These are phyloP conservation scores for Agonopterix heracliana DNA, from an alignment of 2,888 invertebrate genomes.

Conservation along the genomic window DNA sequence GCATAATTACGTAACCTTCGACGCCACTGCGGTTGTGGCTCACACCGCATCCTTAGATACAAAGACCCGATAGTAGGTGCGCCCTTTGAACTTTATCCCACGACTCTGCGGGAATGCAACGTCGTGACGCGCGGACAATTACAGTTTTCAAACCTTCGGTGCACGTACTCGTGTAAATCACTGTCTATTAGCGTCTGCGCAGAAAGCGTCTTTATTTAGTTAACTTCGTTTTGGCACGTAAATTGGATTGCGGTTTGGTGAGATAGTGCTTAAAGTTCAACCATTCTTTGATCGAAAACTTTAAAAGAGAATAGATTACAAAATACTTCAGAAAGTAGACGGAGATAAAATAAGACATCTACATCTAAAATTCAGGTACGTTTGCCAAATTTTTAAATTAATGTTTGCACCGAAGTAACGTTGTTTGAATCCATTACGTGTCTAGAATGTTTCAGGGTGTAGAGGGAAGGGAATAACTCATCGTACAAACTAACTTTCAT, in stretches of 20 bases:
- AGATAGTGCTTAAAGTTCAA: not conserved
- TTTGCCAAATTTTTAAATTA: constrained; percentile 12
- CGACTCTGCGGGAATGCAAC: constrained; percentile 29
- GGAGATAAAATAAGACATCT: constrained; percentile 1
- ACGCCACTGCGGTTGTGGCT: constrained; percentile 19
- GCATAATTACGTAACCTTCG: constrained; percentile 26
- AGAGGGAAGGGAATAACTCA: constrained; percentile 38
- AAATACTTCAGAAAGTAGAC: not conserved
- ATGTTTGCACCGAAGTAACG: constrained; percentile 16
- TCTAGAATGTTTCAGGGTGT: constrained; percentile 34
- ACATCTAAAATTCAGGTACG: not conserved
- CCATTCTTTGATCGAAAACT: not conserved
- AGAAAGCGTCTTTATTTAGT: constrained; percentile 27
- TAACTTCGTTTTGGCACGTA: constrained; percentile 14
- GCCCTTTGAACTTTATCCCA: constrained; percentile 57
- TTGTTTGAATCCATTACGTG: constrained; percentile 45
- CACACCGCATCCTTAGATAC: constrained; percentile 34
- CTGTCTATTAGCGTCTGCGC: constrained; percentile 31
- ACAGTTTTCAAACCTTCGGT: constrained; percentile 1
- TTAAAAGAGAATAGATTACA: not conserved
- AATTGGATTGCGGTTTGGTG: constrained; percentile 8
- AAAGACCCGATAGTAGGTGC: constrained; percentile 35
- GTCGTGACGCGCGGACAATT: constrained; percentile 44
- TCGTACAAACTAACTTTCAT: constrained; percentile 45
- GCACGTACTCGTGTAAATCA: constrained; percentile 4